Evolutionary conservation across 2,888 invertebrate genomes (phyloP).

Genomic region (Meta bourneti): DNA sequence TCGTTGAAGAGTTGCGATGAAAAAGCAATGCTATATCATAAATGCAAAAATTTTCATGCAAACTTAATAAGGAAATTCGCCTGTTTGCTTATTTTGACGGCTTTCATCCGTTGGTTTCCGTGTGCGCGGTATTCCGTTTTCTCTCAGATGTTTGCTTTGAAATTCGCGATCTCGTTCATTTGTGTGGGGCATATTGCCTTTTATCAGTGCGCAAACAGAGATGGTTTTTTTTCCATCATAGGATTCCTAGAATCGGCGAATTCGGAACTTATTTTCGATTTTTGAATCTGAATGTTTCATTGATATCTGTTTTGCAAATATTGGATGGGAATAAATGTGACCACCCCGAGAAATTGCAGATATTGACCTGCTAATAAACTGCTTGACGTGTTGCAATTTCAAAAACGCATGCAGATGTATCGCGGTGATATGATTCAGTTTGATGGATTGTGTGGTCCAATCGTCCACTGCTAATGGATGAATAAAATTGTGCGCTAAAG

Average conservation of each 20-base stretch:
- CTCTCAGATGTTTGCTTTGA: slow-evolving; percentile 32
- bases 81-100: slow-evolving; percentile 47
- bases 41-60: slow-evolving; percentile 53
- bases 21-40: slow-evolving; percentile 53
- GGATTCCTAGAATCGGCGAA: not conserved
- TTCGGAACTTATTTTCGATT: no score
- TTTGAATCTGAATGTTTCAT: no score
- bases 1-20: slow-evolving; percentile 16
- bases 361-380: no score
- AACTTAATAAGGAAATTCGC: slow-evolving; percentile 61
- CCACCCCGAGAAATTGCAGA: no score
- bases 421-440: no score
- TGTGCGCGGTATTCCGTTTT: slow-evolving; percentile 16
- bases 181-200: not conserved
- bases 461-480: no score
- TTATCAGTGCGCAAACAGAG: slow-evolving; percentile 1
- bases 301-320: no score
- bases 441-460: no score
- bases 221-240: not conserved
- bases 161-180: slow-evolving; percentile 33
- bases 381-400: no score
- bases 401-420: no score
- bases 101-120: slow-evolving; percentile 1
- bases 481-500: no score
- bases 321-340: no score